These are phyloP conservation scores for Lichenostomus cassidix DNA, from an alignment of 2,113 vertebrate genomes.

Conservation along the genomic window DNA sequence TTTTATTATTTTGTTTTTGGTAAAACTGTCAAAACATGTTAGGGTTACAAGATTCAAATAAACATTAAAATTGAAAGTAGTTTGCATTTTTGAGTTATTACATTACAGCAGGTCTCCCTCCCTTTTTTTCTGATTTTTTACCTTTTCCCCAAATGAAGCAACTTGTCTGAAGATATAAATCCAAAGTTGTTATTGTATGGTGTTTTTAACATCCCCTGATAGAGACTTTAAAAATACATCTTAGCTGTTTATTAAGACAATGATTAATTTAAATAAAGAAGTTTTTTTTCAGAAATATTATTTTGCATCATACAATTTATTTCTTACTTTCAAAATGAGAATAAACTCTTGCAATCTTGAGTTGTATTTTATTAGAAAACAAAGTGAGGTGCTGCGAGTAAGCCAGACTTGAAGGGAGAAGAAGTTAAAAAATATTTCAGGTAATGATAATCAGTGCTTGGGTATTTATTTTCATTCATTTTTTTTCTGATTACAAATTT, in stretches of 20 bases:
- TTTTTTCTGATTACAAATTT: background rate
- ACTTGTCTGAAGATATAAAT: background rate
- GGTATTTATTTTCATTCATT: background rate
- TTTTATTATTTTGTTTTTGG: background rate
- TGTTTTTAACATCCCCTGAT: background rate
- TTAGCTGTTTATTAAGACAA: background rate
- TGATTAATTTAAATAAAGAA: background rate
- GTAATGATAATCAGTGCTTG: background rate
- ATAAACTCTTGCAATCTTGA: background rate
- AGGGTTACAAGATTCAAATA: background rate
- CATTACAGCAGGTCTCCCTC: fast-evolving
- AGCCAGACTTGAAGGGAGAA: background rate
- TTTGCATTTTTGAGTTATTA: background rate
- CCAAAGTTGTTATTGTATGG: fast-evolving
- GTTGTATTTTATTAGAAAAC: background rate
- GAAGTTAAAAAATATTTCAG: background rate
- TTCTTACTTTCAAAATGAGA: background rate
- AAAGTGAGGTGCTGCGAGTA: background rate
- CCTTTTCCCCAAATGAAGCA: background rate
- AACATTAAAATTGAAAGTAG: background rate
- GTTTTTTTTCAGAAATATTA: background rate
- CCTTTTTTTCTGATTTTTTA: background rate
- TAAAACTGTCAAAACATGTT: background rate
- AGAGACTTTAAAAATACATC: background rate
- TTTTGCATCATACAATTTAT: background rate